Base-by-base conservation (phyloP, 2,888 invertebrate species). In the Calameuta idolon region DNA sequence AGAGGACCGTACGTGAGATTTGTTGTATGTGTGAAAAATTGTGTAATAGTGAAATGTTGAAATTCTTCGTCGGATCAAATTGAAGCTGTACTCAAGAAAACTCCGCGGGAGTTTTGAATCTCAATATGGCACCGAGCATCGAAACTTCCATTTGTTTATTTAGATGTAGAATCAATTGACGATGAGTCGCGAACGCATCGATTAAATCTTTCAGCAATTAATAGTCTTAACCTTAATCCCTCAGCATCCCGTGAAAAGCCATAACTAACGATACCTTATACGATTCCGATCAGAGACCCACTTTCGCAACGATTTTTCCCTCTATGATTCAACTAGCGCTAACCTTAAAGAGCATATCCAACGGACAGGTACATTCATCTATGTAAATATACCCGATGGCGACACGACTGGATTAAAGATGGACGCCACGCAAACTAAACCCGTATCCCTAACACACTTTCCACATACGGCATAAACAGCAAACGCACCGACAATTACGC, bases 351-450 rank as follows among this genome's bases (percentile, higher is more conserved):
- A 71, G 71, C 33, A 71, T 34, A 71, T 34, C 31, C 71, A 71
- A 11, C 71, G 15, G 79, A 81, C 83, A 83, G 81, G 84, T 84
- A 84, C 84, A 83, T 82, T 84, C 84, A 79, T 84, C 81, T 81
- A 86, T 84, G 85, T 84, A 86, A 86, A 86, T 84, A 86, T 84
- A 75, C 73, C 77, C 80, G 55, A 75, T 83, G 83, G 81, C 85
- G 82, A 83, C 82, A 76, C 77, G 74, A 75, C 79, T 76, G 69
- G 71, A 69, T 74, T 74, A 34, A 69, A 73, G 33, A 75, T 69
- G 80, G 79, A 76, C 80, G 69, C 73, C 55, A 12, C 74, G 77
- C 78, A 79, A 55, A 55, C 55, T 23, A 55, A 55, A 55, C 55
- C 9, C 55, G 5, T 55, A 55, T 55, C 55, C 81, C 82, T 85